Conservation (phyloP, 2,888 invertebrate species). For the Platycnemis pennipes region DNA sequence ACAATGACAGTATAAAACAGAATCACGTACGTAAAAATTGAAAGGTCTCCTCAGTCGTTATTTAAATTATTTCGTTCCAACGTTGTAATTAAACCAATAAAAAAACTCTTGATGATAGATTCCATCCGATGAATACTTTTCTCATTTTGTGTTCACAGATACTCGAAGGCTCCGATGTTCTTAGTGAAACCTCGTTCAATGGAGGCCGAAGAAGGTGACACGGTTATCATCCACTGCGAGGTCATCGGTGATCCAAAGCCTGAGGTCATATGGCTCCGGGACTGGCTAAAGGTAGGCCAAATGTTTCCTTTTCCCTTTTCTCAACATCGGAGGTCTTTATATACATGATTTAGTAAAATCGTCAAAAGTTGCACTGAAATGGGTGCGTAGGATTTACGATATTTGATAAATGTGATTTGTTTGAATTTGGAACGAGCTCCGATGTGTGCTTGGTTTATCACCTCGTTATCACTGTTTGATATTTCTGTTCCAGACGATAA, state of each 20-base stretch:
- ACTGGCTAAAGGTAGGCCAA: slow-evolving; percentile 89
- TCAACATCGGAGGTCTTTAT: no score
- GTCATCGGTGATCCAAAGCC: slow-evolving; percentile 94
- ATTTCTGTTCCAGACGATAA: neutral
- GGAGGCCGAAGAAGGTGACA: slow-evolving; percentile 92
- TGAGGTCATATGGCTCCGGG: slow-evolving; percentile 92
- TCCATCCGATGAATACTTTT: no score
- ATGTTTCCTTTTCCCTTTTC: neutral
- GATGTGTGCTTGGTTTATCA: neutral
- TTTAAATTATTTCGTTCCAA: no score
- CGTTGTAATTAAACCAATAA: no score
- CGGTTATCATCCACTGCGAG: slow-evolving; percentile 92
- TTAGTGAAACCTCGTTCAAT: slow-evolving; percentile 90
- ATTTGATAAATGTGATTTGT: neutral
- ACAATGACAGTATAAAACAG: no score
- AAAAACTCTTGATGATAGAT: no score
- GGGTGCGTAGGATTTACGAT: no score
- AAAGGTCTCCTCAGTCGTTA: no score
- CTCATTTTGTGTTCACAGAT: slow-evolving; percentile 80
- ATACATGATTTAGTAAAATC: no score
- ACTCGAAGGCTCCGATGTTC: slow-evolving; percentile 91
- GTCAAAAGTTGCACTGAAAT: no score
- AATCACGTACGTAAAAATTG: no score
- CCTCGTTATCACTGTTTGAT: neutral
- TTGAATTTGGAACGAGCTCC: neutral